Conservation (phyloP, 2,888 invertebrate genomes). For the Trypoxylon attenuatum region DNA sequence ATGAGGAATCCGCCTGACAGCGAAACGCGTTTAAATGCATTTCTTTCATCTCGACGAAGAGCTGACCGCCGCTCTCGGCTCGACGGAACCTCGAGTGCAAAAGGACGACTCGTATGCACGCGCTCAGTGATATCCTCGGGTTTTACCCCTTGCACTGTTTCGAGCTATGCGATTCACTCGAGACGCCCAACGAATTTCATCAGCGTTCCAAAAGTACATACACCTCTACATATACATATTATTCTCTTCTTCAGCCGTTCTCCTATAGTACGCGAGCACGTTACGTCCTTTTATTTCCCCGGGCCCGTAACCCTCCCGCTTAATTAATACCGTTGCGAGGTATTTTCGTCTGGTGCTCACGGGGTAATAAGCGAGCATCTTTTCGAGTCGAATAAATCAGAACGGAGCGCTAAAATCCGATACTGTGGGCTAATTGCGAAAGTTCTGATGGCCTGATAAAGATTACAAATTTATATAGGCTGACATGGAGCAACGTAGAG, state of each 20-base stretch:
- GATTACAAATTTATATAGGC: constrained; percentile 3
- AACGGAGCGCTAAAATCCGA: not conserved
- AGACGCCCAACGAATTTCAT: not conserved
- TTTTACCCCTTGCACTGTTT: not conserved
- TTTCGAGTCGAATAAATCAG: not conserved
- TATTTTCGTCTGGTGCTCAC: not conserved
- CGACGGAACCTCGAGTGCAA: no score
- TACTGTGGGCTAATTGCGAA: not conserved
- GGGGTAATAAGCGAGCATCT: not conserved
- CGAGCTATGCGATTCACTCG: not conserved
- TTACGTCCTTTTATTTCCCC: no score
- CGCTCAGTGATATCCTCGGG: not conserved
- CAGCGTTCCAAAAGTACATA: not conserved
- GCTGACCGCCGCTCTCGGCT: no score
- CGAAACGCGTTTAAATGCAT: constrained; percentile 41
- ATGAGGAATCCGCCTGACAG: constrained; percentile 23
- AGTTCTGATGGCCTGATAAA: not conserved
- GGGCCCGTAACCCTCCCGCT: not conserved
- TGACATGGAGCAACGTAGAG: not conserved
- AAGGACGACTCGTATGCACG: no score
- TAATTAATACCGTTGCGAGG: not conserved
- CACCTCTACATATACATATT: not conserved
- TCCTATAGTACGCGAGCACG: no score
- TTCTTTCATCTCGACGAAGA: constrained; percentile 41
- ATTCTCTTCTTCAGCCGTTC: not conserved